Evolutionary conservation across 2,888 invertebrate genomes (phyloP), one percentile per base, ranked within the genome.

Genomic region (Apoderus coryli): DNA sequence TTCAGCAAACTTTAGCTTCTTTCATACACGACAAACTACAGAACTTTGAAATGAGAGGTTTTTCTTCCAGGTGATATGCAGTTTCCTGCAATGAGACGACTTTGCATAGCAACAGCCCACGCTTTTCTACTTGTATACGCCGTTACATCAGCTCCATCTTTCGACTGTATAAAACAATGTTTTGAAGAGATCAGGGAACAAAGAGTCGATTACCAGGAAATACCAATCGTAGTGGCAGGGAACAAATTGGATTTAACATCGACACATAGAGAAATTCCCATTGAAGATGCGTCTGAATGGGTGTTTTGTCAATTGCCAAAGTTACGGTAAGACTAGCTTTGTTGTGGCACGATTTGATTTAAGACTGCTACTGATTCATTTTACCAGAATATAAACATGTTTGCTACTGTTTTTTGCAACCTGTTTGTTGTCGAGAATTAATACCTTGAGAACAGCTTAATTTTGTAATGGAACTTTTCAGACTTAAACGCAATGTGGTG

Each of bases 51-150:
- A n/a, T n/a, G n/a, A n/a, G n/a, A n/a, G n/a, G n/a, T n/a, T n/a
- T 27, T n/a, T 27, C 25, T 37, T 30, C 4, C 27, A 39, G 85
- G 86, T 12, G 84, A 85, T 54, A 72, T 82, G 58, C 81, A 82
- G 54, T 89, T 88, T 57, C 88, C 89, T 5, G 88, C 86, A 33
- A 89, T 89, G 88, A 65, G 86, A 39, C 65, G 84, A 31, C 63
- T 89, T 38, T 81, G 81, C 47, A 84, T 89, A 47, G 78, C 84
- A 22, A 85, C 80, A 3, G 86, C 86, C 19, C 80, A 85, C 56
- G 88, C 86, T 31, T 88, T 89, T 54, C 69, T 89, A 32, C 63
- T 89, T 35, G 86, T 89, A 11, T 89, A 86, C 56, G 75, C 80
- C 29, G 71, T 79, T 25, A 79, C 81, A 28, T 76, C 79, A 29